Conservation (phyloP, 2,888 invertebrate genomes). For the Romanomermis culicivorax region DNA sequence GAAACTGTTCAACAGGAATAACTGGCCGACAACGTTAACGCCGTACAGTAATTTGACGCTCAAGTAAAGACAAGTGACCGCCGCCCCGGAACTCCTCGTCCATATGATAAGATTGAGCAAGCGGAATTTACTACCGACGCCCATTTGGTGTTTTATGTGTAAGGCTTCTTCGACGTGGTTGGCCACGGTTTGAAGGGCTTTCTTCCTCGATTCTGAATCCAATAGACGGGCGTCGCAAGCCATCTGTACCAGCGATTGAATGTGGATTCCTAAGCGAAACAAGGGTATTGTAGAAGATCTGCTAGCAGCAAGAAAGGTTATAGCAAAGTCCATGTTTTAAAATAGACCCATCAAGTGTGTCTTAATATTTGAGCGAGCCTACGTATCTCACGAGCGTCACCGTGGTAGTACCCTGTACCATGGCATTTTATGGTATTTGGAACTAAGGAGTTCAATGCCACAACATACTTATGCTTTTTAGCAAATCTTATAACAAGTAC, state of each 20-base stretch:
- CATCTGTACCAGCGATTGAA: constrained; percentile 29
- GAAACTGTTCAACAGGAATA: constrained; percentile 26
- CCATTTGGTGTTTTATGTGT: constrained; percentile 24
- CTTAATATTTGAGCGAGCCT: too few relatives aligned
- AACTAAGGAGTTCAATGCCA: too few relatives aligned
- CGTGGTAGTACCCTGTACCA: too few relatives aligned
- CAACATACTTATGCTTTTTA: too few relatives aligned
- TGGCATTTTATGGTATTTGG: too few relatives aligned
- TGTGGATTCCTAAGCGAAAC: constrained; percentile 28
- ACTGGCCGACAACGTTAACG: constrained; percentile 27
- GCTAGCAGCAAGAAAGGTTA: too few relatives aligned
- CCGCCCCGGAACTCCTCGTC: constrained; percentile 25
- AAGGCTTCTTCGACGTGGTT: constrained; percentile 28
- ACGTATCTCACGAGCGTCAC: too few relatives aligned
- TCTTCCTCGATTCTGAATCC: constrained; percentile 23
- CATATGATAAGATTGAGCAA: constrained; percentile 26
- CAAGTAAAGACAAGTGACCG: constrained; percentile 25
- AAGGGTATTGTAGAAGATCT: too few relatives aligned
- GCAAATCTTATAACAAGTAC: too few relatives aligned
- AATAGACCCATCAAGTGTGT: too few relatives aligned
- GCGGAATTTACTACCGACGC: constrained; percentile 12
- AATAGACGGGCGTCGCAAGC: constrained; percentile 27
- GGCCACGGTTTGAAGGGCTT: constrained; percentile 26
- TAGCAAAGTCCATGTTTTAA: too few relatives aligned
- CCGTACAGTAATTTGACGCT: constrained; percentile 24